Base-by-base conservation (phyloP, 2,888 invertebrate species). In the Carcina quercana region DNA sequence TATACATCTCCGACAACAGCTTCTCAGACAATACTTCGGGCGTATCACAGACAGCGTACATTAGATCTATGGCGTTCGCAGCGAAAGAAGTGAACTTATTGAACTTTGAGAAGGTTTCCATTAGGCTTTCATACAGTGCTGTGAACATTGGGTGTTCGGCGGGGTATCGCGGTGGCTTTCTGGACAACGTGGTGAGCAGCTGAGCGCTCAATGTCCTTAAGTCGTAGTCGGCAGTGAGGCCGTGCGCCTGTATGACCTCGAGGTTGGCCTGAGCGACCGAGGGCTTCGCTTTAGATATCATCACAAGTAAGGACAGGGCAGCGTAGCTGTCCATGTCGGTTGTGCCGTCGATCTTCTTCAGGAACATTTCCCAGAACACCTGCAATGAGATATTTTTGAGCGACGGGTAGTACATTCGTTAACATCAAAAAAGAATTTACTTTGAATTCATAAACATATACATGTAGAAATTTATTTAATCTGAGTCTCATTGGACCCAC, bases 341-440 rank as follows among this genome's bases (percentile, higher is more conserved):
- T 0, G 91, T 90, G 2, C 89, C 87, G 22, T 91, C 88, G 7
- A 89, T 80, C 59, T 91, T 90, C 51, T 91, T 86, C 0, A 93
- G 87, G 59, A 94, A 95, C 53, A 89, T 89, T 68, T 95, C 93
- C 92, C 95, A 97, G 37, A 97, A 80, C 7, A 93, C 88, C 86
- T 94, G 79, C 36, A 37, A 28, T n/a, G n/a, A n/a, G n/a, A n/a
- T n/a, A n/a, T n/a, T n/a, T n/a, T n/a, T n/a, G n/a, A n/a, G n/a
- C n/a, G n/a, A n/a, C n/a, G n/a, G n/a, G n/a, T n/a, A n/a, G n/a
- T n/a, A n/a, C n/a, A n/a, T n/a, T n/a, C n/a, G n/a, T n/a, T n/a
- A n/a, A n/a, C n/a, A n/a, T n/a, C n/a, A n/a, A n/a, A n/a, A n/a
- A n/a, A n/a, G n/a, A n/a, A n/a, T n/a, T n/a, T n/a, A n/a, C n/a